Base-by-base conservation (phyloP, 2,113 vertebrate genomes). In the Myxocyprinus asiaticus region DNA sequence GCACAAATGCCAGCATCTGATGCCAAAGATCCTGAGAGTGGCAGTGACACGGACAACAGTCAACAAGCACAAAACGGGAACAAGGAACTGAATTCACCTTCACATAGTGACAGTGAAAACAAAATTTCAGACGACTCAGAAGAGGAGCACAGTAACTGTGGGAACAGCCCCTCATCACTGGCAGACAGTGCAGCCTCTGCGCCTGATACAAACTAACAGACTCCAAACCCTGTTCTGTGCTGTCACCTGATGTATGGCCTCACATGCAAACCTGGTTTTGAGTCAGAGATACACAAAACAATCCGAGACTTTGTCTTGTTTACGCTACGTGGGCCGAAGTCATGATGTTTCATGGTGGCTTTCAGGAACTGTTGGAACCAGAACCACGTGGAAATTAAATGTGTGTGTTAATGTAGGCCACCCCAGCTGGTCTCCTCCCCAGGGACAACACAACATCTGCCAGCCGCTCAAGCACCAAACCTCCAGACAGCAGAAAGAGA, bases 111-210 rank as follows among this genome's bases (percentile, higher is more conserved):
- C 77, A 88, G 85, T 81, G 92, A 92, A 53, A 87, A 90, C 88
- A 92, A 93, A 88, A 93, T 89, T 88, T 82, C 89, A 2, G 67
- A 84, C 22, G 95, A 94, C 94, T 89, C 82, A 0, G 93, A 95
- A 90, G 94, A 95, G 50, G 94, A 94, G 89, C 92, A 79, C 74
- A 81, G 81, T 81, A 89, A 76, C 59, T 63, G 67, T 33, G 65
- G 76, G 80, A 81, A 69, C 74, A 77, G 80, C 53, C 67, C 84
- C 42, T 77, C 62, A 15, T 80, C 85, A 43, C 81, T 83, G 71
- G 76, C 81, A 63, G 81, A 79, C 58, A 79, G 71, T 70, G 78
- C 83, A 15, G 84, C 84, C 56, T 33, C 22, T 22, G 58, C 81
- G 6, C 50, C 82, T 58, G 89, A 92, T 90, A 86, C 88, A 91